Percentiles rank a stretch among this genome's conserved stretches.
These are phyloP conservation scores for Notarius lentiginosus DNA, from an alignment of 2,113 vertebrate genomes.

Conservation along the genomic window DNA sequence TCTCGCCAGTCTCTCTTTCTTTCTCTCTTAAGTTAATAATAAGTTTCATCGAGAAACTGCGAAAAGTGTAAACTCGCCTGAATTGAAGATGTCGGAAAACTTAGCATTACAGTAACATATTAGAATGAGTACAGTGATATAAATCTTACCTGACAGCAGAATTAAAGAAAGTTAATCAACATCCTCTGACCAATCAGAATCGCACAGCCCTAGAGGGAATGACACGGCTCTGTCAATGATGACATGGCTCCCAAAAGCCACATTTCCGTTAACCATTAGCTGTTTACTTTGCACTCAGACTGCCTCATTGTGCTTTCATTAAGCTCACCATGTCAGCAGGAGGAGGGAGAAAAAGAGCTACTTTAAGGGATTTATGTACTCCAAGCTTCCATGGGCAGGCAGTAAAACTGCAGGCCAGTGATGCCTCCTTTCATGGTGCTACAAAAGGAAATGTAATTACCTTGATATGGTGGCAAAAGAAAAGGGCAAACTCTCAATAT, in stretches of 20 bases:
- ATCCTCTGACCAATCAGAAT: background rate
- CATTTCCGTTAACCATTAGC: conserved; percentile 44
- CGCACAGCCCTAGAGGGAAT: too few relatives aligned
- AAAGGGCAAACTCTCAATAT: conserved; percentile 62
- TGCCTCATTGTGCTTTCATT: conserved; percentile 56
- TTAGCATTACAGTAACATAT: background rate
- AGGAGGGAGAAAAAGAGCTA: conserved; percentile 40
- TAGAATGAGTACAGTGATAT: background rate
- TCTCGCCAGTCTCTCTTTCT: too few relatives aligned
- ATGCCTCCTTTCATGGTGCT: conserved; percentile 53
- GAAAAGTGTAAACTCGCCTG: too few relatives aligned
- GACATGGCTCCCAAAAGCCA: conserved; percentile 29
- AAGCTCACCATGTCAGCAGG: conserved; percentile 52
- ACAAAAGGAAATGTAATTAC: conserved; percentile 63
- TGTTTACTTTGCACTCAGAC: conserved; percentile 38
- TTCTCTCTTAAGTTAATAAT: background rate
- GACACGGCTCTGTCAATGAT: conserved; percentile 4
- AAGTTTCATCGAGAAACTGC: too few relatives aligned
- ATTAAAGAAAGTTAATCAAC: background rate
- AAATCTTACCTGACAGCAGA: background rate
- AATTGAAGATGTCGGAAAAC: too few relatives aligned
- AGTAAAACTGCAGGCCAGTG: conserved; percentile 56
- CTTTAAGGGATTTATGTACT: conserved; percentile 61
- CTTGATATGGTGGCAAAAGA: conserved; percentile 58
- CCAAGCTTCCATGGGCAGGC: conserved; percentile 48